Base-by-base conservation (phyloP, 2,113 vertebrate species). In the Paradoxurus hermaphroditus region DNA sequence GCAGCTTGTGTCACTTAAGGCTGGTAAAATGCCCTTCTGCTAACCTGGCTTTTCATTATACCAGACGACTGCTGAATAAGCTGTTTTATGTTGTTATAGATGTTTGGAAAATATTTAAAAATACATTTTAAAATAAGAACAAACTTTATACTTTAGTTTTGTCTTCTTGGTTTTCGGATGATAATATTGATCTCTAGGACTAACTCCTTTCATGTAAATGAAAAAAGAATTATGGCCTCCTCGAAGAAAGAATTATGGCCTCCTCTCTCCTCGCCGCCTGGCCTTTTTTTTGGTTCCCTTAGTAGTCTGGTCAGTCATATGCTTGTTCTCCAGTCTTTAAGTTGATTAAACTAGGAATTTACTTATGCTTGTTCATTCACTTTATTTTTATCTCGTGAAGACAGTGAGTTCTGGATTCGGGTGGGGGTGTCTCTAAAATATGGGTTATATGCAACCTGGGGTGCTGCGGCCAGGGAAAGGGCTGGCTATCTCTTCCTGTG, bases 111-210 rank as follows among this genome's bases (percentile, higher is more conserved):
- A 67, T 92, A 86, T 51, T 67, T 62, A 39, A 85, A 86, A 65
- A n/a, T 59, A 36, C 5, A 36, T 78, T 78, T 51, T 67, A 31
- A 7, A 72, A 19, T 44, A 77, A 65, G 51, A 59, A 19, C 27
- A 77, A 41, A 36, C 3, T 25, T 16, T 19, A 19, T 36, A 63
- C 36, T 89, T 91, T 62, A n/a, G 44, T 56, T 92, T 51, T 34
- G 41, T 84, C 82, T 77, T 94, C 85, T 65, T 62, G 36, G 87
- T 75, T 88, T 90, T 97, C 49, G 75, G 92, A 23, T 75, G 46
- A 14, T 53, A 6, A n/a, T 65, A 25, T 44, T 81, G 81, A 63
- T 83, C 68, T 63, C 56, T 49, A 23, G 46, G 34, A 21, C 27
- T 53, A 36, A 83, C 27, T 44, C 15, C 18, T 81, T 87, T 36